These are phyloP conservation scores for Petrolisthes cinctipes DNA, from an alignment of 2,888 invertebrate genomes.

Conservation along the genomic window DNA sequence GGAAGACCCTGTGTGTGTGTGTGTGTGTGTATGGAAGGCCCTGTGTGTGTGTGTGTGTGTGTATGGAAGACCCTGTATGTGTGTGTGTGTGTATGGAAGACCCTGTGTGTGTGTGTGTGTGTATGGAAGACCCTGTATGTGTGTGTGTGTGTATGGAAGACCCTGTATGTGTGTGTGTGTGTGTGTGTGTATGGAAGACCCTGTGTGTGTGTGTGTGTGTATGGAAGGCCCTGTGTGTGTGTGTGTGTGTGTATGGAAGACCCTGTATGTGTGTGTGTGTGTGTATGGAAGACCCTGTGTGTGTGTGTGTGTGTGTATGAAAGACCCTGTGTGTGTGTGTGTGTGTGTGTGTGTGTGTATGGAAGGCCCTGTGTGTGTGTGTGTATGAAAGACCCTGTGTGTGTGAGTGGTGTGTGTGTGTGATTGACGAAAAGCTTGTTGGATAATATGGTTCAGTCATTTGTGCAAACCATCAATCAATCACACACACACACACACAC, in stretches of 20 bases:
- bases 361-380: constrained; percentile 27
- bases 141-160: neutral
- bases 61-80: neutral
- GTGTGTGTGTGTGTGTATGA: constrained; percentile 13
- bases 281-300: neutral
- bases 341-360: constrained; percentile 35
- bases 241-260: constrained; percentile 25
- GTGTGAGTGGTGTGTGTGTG: neutral
- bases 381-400: neutral
- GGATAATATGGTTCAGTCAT: no score
- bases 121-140: neutral
- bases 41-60: constrained; percentile 1
- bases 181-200: constrained; percentile 4
- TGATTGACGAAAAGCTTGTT: neutral
- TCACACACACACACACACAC: no score
- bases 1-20: neutral
- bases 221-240: constrained; percentile 20
- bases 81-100: constrained; percentile 8
- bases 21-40: neutral
- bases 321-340: constrained; percentile 12
- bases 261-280: constrained; percentile 21
- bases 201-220: constrained; percentile 23
- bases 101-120: neutral
- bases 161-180: neutral
- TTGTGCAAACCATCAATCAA: no score